phyloP scores from a whole-genome alignment of 2,888 invertebrate genomes.

The Lithophane ornitopus region DNA sequence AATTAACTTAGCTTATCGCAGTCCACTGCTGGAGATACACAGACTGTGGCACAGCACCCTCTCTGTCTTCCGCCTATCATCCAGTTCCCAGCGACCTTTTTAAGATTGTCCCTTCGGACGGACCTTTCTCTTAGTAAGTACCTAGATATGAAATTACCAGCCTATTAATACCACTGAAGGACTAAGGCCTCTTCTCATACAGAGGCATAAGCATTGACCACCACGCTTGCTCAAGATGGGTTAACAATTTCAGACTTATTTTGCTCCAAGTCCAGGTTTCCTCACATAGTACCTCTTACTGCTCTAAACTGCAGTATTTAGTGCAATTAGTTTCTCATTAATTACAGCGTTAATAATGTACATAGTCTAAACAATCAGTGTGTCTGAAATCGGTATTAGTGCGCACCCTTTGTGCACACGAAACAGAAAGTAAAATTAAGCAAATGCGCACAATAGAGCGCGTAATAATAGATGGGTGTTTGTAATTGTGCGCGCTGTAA shows the following conservation, averaged over 20 bases:
- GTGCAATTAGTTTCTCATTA: conserved; percentile 3
- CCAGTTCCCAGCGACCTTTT: no score
- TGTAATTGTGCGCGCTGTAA: conserved; percentile 73
- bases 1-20: no score
- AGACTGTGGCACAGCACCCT: no score
- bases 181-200: no score
- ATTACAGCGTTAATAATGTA: conserved; percentile 42
- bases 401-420: conserved; percentile 48
- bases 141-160: background rate
- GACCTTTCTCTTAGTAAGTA: background rate
- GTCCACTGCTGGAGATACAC: no score
- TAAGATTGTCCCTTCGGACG: no score
- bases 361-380: conserved; percentile 49
- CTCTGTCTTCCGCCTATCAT: no score
- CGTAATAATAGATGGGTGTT: conserved; percentile 78
- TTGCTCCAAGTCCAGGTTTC: background rate
- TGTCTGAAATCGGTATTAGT: conserved; percentile 45
- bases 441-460: conserved; percentile 69
- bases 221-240: background rate
- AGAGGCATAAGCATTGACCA: background rate
- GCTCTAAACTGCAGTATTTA: background rate
- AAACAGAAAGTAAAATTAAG: conserved; percentile 70
- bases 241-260: background rate
- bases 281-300: no score
- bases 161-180: background rate